Base-by-base conservation (phyloP, 1,140 invertebrate species). In the Drosophila subobscura region DNA sequence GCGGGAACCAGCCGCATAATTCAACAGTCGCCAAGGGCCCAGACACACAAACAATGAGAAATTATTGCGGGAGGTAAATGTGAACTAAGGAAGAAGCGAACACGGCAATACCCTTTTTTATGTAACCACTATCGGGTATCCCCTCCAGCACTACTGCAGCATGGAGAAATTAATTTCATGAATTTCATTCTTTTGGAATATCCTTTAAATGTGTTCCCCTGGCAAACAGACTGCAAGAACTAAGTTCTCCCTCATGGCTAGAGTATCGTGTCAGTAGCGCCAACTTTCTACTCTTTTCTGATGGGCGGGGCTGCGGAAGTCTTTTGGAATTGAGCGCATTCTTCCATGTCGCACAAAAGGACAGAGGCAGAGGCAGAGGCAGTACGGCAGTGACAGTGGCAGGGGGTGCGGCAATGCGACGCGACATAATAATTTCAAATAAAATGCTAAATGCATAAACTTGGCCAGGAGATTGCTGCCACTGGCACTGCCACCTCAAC, bases 351-450 rank as follows among this genome's bases (percentile, higher is more conserved):
- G 12, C 22, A 66, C 60, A 65, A 67, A 67, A 37, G 56, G 59
- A 47, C 45, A 57, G 16, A 51, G 47, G 7, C 16, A n/a, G 44
- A 40, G 10, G 40, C 8, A 2, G 23, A 16, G 22, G 37, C 5
- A 41, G 37, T 1, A n/a, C n/a, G 5, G 1, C 25, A 7, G 25
- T 8, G 56, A 8, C 33, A 37, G 0, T 27, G 29, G n/a, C n/a
- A 52, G 45, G 44, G 47, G 67, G 46, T 22, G 25, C 55, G 44
- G 54, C 56, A 54, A 29, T 68, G 74, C 83, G 75, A 76, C 83
- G 83, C 83, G 83, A 88, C 83, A 86, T 88, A 86, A 86, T 86
- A 86, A 86, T 88, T 86, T 86, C 78, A 86, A 86, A 86, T 86
- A 88, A 86, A 86, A 86, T 86, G 83, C 83, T 88, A 86, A 88